A percentile compares a stretch with the other conserved stretches of the same genome.
phyloP scores from a whole-genome alignment of 2,113 vertebrate genomes.

The Ailuropoda melanoleuca region DNA sequence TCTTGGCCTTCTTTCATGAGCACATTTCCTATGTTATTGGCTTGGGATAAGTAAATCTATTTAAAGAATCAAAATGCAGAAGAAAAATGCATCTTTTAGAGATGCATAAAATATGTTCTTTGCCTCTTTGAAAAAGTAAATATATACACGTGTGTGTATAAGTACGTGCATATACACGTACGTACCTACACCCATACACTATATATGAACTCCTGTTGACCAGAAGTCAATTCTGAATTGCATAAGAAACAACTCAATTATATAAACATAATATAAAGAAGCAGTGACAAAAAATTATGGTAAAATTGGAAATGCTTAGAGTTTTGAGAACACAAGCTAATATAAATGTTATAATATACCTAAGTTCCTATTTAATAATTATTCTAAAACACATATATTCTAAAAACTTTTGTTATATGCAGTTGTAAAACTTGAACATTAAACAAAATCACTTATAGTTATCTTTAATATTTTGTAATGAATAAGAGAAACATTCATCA shows the following conservation, averaged over 20 bases:
- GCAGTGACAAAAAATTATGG: not conserved
- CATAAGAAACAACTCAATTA: not conserved
- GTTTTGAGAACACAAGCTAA: not conserved
- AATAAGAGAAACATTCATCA: not conserved
- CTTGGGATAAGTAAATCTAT: not conserved
- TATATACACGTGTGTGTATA: not conserved
- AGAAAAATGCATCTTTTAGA: not conserved
- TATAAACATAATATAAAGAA: not conserved
- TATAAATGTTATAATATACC: not conserved
- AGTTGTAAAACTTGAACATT: not conserved
- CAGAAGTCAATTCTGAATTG: not conserved
- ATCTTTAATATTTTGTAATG: not conserved
- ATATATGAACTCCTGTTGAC: not conserved
- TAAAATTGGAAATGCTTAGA: not conserved
- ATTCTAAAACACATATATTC: not conserved
- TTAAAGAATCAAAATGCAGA: constrained; percentile 21
- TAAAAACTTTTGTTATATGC: not conserved
- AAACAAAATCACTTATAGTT: not conserved
- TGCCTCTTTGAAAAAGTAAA: constrained; percentile 3
- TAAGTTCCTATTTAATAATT: not conserved
- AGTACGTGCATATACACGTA: not conserved
- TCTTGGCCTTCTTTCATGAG: constrained; percentile 41
- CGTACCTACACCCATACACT: not conserved
- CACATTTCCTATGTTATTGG: not conserved
- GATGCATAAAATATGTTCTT: not conserved